Base-by-base conservation (phyloP, 1,140 invertebrate genomes). In the Leptinotarsa lineolata region DNA sequence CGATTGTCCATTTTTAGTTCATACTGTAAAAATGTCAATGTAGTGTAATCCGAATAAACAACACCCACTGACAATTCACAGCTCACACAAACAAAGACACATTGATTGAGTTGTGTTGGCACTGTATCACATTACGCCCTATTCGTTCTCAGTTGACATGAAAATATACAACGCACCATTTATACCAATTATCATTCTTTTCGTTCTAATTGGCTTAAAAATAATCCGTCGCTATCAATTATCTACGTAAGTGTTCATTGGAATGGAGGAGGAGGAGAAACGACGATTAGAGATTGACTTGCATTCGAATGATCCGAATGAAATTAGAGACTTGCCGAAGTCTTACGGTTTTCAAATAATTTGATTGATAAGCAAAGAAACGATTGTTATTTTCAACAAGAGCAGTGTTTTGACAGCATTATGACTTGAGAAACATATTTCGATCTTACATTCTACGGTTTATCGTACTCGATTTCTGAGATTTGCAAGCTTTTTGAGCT, bases 161-260 rank as follows among this genome's bases (percentile, higher is more conserved):
- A 66, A 66, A 66, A 66, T 66, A 66, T 66, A 66, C 64, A 66
- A 66, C 64, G 64, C 64, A 39, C 64, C 64, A 66, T 66, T 66
- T 66, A 66, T 66, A 66, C 39, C 39, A 66, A 66, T 66, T 66
- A 66, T 66, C 64, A 66, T 66, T 66, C 64, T 66, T 66, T 64
- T 66, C 64, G 24, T 66, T 22, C 64, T 66, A 66, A 66, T 66
- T 66, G 64, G 64, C 64, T 66, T 66, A 66, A 44, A 18, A 66
- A 39, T 66, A 66, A 66, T 39, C 30, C 64, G 22, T 18, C 30
- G n/a, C 48, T 54, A 54, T 54, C 48, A 54, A 54, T 54, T 54
- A 54, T 18, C 15, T 54, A 54, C 48, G 48, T 54, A 54, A 54
- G 48, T 54, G 48, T 54, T 54, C 48, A 54, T 16, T 54, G 48